Evolutionary conservation across 2,888 invertebrate genomes (phyloP).

Genomic region (Zhuqinia jingwanae): DNA sequence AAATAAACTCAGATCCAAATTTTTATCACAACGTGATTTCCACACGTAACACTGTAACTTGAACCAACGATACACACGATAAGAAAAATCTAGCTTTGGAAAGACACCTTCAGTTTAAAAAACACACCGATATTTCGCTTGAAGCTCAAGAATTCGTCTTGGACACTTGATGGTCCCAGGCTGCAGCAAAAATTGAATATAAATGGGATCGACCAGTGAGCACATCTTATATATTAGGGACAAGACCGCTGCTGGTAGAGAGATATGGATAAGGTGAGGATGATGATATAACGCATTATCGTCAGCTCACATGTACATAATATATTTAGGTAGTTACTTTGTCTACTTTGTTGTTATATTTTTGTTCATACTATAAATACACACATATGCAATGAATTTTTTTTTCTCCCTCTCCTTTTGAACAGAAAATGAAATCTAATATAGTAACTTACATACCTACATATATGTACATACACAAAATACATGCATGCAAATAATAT

Average conservation of each 20-base stretch:
- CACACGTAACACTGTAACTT: slow-evolving; percentile 6
- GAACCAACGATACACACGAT: not conserved
- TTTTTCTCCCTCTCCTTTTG: too few relatives aligned
- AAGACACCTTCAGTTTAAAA: not conserved
- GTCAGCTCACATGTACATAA: not conserved
- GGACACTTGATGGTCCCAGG: slow-evolving; percentile 49
- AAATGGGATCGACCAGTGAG: slow-evolving; percentile 51
- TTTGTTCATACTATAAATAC: too few relatives aligned
- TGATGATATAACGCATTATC: slow-evolving; percentile 33
- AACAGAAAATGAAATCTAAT: not conserved
- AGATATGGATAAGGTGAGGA: slow-evolving; percentile 26
- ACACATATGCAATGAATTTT: too few relatives aligned
- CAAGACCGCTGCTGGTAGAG: not conserved
- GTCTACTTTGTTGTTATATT: too few relatives aligned
- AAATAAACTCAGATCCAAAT: slow-evolving; percentile 31
- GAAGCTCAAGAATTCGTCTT: slow-evolving; percentile 7
- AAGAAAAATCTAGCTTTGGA: not conserved
- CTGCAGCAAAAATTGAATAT: slow-evolving; percentile 58
- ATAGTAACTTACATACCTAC: too few relatives aligned
- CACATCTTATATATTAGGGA: slow-evolving; percentile 70
- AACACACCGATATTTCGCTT: slow-evolving; percentile 27
- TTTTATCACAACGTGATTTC: not conserved
- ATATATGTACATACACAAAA: too few relatives aligned
- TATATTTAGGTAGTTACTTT: not conserved
- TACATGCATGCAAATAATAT: too few relatives aligned